Conservation (phyloP, 2,888 invertebrate genomes). For the Pandemis cinnamomeana region DNA sequence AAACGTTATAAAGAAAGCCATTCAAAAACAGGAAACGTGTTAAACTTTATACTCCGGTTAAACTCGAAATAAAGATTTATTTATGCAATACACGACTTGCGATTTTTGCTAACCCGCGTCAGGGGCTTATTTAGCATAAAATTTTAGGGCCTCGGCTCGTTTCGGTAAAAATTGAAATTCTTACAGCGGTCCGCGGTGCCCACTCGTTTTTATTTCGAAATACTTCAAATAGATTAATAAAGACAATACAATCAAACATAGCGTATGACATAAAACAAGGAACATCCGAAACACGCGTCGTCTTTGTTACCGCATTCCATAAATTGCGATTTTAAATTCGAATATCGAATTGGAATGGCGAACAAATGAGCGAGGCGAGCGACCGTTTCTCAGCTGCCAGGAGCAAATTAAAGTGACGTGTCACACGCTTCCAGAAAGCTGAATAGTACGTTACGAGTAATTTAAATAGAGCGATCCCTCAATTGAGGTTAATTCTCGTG, state of each 20-base stretch:
- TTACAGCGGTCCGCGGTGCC: constrained; percentile 19
- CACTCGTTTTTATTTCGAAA: constrained; percentile 25
- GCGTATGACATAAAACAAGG: constrained; percentile 28
- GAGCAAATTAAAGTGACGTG: constrained; percentile 72
- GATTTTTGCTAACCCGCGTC: constrained; percentile 43
- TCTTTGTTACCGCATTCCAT: constrained; percentile 34
- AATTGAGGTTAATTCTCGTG: constrained; percentile 84
- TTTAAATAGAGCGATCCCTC: constrained; percentile 84
- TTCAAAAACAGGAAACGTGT: constrained; percentile 63
- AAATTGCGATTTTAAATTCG: constrained; percentile 29
- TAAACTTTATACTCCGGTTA: constrained; percentile 56
- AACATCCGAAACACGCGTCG: constrained; percentile 8
- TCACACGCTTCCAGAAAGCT: constrained; percentile 82
- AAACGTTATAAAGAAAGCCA: constrained; percentile 54
- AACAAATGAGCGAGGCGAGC: constrained; percentile 34
- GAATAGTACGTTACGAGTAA: constrained; percentile 79
- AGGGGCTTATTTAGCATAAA: constrained; percentile 39
- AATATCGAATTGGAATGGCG: constrained; percentile 34
- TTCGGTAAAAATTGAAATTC: constrained; percentile 42
- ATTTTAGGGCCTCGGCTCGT: constrained; percentile 40
- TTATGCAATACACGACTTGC: constrained; percentile 42
- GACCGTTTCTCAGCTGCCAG: constrained; percentile 47
- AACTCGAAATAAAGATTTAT: constrained; percentile 44
- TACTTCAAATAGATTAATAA: constrained; percentile 41
- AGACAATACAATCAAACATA: constrained; percentile 38